phyloP scores from a whole-genome alignment of 2,113 vertebrate genomes.

The Oreochromis spilurus region DNA sequence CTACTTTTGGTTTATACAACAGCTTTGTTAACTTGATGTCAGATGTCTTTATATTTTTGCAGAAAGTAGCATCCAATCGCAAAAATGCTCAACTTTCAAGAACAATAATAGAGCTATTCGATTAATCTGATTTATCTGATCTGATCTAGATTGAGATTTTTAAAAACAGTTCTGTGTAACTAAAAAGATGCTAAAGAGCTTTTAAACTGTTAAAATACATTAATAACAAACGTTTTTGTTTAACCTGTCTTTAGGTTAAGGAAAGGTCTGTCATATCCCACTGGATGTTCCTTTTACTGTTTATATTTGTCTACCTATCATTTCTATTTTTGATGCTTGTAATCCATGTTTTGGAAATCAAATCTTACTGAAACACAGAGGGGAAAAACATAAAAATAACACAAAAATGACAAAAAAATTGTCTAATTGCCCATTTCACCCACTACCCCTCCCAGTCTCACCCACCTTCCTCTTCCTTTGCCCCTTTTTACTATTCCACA shows the following conservation, averaged over 20 bases:
- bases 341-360: neutral
- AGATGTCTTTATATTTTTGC: neutral
- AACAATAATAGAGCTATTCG: neutral
- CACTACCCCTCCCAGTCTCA: neutral
- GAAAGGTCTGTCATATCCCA: neutral
- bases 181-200: rapidly evolving
- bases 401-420: neutral
- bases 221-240: neutral
- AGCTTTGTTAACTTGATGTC: neutral
- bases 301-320: neutral
- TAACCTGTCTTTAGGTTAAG: neutral
- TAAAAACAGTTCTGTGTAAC: neutral
- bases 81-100: neutral
- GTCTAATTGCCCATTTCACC: neutral
- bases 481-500: slow-evolving; percentile 50
- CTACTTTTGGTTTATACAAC: neutral
- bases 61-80: neutral
- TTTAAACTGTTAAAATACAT: neutral
- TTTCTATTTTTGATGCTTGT: neutral
- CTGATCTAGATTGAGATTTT: neutral
- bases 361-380: neutral
- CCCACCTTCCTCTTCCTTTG: slow-evolving; percentile 30
- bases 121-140: neutral
- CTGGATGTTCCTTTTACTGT: neutral
- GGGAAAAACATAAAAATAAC: neutral